Evolutionary conservation across 2,888 invertebrate species (phyloP).

Genomic region (Piscicola geometra): DNA sequence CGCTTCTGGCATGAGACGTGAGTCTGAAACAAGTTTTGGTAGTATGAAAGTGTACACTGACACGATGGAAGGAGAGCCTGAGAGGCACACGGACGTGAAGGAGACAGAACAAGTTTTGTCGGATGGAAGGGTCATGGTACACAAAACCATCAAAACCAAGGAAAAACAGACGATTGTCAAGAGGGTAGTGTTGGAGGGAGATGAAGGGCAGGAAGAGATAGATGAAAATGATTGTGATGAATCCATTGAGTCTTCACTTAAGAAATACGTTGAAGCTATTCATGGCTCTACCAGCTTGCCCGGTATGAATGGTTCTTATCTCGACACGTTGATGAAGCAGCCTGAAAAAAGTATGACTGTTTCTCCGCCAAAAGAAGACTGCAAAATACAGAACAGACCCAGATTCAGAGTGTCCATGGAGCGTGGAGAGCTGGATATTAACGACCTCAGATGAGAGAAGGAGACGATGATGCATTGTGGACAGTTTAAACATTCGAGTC

Average conservation of each 20-base stretch:
- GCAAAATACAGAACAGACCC: not conserved
- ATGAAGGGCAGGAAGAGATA: not conserved
- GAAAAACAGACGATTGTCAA: conserved; percentile 41
- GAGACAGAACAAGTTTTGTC: conserved; percentile 40
- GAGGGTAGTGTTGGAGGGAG: conserved; percentile 40
- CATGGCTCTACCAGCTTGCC: not conserved
- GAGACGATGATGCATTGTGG: no score
- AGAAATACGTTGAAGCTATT: conserved; percentile 13
- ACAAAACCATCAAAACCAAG: conserved; percentile 37
- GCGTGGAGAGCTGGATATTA: conserved; percentile 9
- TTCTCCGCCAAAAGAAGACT: not conserved
- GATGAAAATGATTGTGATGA: conserved; percentile 19
- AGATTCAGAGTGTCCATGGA: conserved; percentile 32
- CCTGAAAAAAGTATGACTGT: not conserved
- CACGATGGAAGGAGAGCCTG: conserved; percentile 40
- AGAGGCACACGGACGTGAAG: conserved; percentile 40
- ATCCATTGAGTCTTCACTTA: not conserved
- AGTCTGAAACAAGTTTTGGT: conserved; percentile 32
- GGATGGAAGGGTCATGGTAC: conserved; percentile 38
- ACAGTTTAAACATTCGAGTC: no score
- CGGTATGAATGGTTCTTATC: not conserved
- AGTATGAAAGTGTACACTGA: conserved; percentile 40
- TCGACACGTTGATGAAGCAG: conserved; percentile 28
- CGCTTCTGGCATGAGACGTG: conserved; percentile 23
- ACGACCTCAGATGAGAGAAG: not conserved